These are phyloP conservation scores for Dipus sagitta DNA, from an alignment of 2,797 vertebrate species.

Conservation along the genomic window DNA sequence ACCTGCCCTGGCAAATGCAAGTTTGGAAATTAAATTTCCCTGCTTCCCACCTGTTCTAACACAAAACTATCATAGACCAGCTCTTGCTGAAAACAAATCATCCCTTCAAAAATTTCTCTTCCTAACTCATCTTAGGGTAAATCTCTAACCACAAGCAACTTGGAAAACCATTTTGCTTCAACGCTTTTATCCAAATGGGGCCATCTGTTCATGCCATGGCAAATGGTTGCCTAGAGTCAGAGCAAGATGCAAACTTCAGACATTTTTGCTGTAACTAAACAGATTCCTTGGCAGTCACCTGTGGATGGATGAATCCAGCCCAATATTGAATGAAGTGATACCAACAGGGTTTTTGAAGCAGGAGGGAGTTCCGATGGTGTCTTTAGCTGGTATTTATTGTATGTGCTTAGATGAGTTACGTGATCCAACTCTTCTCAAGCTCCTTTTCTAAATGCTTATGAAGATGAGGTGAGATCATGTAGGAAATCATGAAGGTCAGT, in stretches of 20 bases:
- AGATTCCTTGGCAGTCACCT: not conserved
- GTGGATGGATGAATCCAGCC: not conserved
- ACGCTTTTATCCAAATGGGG: constrained; percentile 25
- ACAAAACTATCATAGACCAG: not conserved
- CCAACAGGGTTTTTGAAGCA: not conserved
- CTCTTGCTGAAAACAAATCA: constrained; percentile 18
- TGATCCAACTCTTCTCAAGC: not conserved
- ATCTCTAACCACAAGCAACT: constrained; percentile 66
- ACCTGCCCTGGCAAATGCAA: not conserved
- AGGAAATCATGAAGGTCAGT: not conserved
- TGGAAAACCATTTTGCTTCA: constrained; percentile 69
- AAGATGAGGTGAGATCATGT: not conserved
- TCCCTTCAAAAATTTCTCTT: constrained; percentile 24
- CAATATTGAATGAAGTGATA: not conserved
- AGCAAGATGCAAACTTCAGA: not conserved
- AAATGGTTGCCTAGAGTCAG: constrained; percentile 39
- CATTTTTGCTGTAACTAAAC: constrained; percentile 35
- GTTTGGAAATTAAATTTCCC: not conserved
- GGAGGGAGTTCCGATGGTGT: too few relatives aligned
- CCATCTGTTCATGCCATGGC: constrained; percentile 12
- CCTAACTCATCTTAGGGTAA: constrained; percentile 53
- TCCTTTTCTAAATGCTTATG: not conserved
- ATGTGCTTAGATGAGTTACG: not conserved
- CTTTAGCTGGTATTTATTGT: not conserved
- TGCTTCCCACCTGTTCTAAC: not conserved